These are phyloP conservation scores for Salticus scenicus DNA, from an alignment of 2,888 invertebrate genomes.

Conservation along the genomic window DNA sequence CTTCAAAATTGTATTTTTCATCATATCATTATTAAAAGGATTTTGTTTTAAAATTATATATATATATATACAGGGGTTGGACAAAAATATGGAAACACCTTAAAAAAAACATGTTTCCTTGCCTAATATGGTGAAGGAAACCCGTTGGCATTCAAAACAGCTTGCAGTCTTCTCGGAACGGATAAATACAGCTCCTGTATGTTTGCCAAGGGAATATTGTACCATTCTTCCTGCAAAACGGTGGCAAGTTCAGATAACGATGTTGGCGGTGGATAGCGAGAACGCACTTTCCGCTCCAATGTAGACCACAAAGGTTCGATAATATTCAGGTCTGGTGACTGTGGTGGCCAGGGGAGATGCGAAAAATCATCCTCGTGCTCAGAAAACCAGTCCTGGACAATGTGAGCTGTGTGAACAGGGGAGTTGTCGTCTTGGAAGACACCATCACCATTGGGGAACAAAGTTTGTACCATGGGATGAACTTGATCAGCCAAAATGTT, in stretches of 20 bases:
- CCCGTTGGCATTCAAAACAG: no score
- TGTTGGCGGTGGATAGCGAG: conserved; percentile 16
- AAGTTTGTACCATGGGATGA: not conserved
- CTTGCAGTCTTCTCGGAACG: no score
- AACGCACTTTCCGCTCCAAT: conserved; percentile 24
- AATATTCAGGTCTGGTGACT: conserved; percentile 21
- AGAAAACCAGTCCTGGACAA: conserved; percentile 30
- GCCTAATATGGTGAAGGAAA: no score
- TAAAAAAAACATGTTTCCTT: no score
- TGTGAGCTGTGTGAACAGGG: not conserved
- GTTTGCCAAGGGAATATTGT: no score
- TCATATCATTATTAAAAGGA: no score
- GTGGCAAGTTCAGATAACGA: conserved; percentile 26
- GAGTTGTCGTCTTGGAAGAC: not conserved
- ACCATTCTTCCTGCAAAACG: conserved; percentile 26
- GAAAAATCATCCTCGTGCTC: conserved; percentile 25
- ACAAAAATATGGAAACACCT: no score
- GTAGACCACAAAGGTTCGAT: not conserved
- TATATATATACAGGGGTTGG: no score
- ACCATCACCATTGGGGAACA: not conserved
- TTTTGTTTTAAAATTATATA: no score
- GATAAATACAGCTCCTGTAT: no score
- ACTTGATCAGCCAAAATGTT: not conserved
- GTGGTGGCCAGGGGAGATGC: conserved; percentile 12
- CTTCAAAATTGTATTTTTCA: no score